Percentiles rank a stretch among this genome's conserved stretches.
Conservation (phyloP, 2,797 vertebrate genomes). For the Chromis chromis region DNA sequence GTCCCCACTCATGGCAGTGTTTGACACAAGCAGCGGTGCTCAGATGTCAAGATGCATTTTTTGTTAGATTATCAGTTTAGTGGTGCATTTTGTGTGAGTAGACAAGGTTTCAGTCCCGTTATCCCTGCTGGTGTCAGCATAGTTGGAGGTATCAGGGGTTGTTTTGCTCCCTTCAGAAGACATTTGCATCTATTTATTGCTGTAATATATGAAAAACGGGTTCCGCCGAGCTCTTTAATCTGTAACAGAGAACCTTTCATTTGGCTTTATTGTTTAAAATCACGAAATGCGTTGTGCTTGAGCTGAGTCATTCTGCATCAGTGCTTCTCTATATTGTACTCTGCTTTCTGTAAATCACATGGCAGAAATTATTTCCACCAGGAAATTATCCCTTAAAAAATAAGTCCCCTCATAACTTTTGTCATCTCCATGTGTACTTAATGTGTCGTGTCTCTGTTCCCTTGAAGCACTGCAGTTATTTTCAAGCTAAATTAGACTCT, state of each 20-base stretch:
- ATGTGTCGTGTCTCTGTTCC: background rate
- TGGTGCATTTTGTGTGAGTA: constrained; percentile 6
- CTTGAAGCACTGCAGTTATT: background rate
- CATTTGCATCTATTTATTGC: constrained; percentile 6
- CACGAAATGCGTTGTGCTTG: background rate
- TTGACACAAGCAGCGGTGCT: background rate
- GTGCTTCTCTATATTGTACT: background rate
- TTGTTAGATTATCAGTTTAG: constrained; percentile 16
- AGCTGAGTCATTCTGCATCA: constrained; percentile 42
- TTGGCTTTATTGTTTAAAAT: background rate
- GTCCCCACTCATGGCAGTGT: constrained; percentile 7
- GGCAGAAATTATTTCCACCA: constrained; percentile 1
- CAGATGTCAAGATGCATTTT: constrained; percentile 23
- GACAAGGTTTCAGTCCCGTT: background rate
- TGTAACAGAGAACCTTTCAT: constrained; percentile 8
- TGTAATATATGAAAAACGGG: constrained; percentile 5
- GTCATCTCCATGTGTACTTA: background rate
- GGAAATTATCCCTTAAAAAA: constrained; percentile 1
- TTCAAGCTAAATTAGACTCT: constrained; percentile 13
- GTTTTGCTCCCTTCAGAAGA: constrained; percentile 19
- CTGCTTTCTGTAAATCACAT: constrained; percentile 25
- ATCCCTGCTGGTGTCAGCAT: too few relatives aligned
- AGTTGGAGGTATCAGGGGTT: background rate
- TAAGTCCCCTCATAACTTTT: background rate
- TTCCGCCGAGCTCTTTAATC: constrained; percentile 9